These are phyloP conservation scores for Archips xylosteana DNA, from an alignment of 2,888 invertebrate species.

Conservation along the genomic window DNA sequence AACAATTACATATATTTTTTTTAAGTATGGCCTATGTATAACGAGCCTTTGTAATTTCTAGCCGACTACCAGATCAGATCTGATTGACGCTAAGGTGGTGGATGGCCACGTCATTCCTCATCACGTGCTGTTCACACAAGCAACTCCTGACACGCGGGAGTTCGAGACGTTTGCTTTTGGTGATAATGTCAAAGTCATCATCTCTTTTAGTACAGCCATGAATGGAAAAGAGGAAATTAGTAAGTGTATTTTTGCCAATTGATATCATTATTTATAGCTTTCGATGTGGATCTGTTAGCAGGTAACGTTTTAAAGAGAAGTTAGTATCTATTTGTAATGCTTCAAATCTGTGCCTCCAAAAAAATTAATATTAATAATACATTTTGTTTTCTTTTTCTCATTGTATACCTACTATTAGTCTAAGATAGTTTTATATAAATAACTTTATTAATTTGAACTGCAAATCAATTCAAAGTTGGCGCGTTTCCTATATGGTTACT, in stretches of 20 bases:
- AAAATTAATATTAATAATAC: not conserved
- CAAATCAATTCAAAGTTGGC: no score
- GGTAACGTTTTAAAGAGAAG: not conserved
- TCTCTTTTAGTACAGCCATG: conserved; percentile 90
- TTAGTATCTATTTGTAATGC: not conserved
- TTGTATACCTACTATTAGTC: no score
- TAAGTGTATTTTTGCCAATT: conserved; percentile 66
- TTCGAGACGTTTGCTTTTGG: conserved; percentile 93
- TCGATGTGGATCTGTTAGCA: not conserved
- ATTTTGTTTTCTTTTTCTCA: no score
- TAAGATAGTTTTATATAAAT: no score
- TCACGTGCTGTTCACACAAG: conserved; percentile 94
- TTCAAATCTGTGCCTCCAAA: not conserved
- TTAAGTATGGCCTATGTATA: not conserved
- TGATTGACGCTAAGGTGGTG: conserved; percentile 93
- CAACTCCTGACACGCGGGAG: conserved; percentile 90
- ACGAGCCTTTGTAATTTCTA: conserved; percentile 57
- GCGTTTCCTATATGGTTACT: no score
- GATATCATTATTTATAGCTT: not conserved
- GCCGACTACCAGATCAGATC: conserved; percentile 89
- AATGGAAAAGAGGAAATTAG: conserved; percentile 88
- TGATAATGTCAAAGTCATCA: conserved; percentile 93
- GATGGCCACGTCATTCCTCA: conserved; percentile 96
- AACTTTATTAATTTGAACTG: no score
- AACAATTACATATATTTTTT: not conserved